These are phyloP conservation scores for Deroplatys truncata DNA, from an alignment of 2,888 invertebrate species.

Conservation along the genomic window DNA sequence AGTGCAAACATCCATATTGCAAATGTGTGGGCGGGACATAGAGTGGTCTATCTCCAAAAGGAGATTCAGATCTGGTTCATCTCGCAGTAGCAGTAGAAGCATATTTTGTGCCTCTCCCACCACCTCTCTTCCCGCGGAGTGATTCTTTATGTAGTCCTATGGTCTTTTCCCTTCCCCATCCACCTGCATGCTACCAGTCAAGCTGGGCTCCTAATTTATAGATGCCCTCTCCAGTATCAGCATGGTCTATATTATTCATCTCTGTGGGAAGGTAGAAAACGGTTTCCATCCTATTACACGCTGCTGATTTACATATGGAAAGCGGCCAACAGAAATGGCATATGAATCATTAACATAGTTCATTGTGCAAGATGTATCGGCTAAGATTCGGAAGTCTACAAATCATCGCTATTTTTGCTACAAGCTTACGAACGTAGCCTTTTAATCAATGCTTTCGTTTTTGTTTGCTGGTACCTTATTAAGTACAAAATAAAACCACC, in stretches of 20 bases:
- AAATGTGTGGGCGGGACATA: background rate
- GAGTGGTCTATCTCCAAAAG: background rate
- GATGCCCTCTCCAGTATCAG: background rate
- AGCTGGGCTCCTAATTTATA: background rate
- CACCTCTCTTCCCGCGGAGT: background rate
- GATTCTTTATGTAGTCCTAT: background rate
- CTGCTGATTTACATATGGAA: background rate
- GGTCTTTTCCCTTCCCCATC: background rate
- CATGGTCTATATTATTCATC: background rate
- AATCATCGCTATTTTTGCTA: background rate
- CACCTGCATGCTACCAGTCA: background rate
- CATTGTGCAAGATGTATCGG: background rate
- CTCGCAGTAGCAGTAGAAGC: background rate
- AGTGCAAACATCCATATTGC: background rate
- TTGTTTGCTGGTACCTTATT: background rate
- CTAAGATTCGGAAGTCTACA: background rate
- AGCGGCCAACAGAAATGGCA: background rate
- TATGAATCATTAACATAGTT: background rate
- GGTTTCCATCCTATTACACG: background rate
- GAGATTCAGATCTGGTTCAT: background rate
- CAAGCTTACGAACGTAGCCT: background rate
- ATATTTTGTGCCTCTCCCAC: background rate
- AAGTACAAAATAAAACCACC: background rate
- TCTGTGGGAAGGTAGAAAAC: background rate
- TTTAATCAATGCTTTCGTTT: background rate